These are phyloP conservation scores for Bucorvus abyssinicus DNA, from an alignment of 2,797 vertebrate genomes.

Conservation along the genomic window DNA sequence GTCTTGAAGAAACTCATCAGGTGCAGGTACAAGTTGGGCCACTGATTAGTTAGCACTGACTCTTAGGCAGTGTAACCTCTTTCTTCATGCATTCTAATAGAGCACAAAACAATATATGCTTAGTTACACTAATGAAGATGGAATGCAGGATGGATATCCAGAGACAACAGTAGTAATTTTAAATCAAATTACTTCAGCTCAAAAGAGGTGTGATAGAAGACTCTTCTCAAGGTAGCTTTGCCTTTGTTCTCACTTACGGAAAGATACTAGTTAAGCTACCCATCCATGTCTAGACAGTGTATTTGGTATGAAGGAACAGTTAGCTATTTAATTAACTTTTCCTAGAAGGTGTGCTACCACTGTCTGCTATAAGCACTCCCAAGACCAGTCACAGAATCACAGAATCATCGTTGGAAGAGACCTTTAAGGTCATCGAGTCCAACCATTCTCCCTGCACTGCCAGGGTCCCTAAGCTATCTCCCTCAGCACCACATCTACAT, in stretches of 20 bases:
- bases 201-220: background rate
- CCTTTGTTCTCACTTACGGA: background rate
- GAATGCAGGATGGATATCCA: background rate
- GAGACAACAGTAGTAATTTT: background rate
- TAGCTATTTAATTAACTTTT: background rate
- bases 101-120: background rate
- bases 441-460: no score
- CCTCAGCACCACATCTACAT: no score
- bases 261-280: background rate
- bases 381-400: no score
- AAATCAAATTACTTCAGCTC: background rate
- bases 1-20: background rate
- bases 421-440: no score
- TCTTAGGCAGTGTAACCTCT: background rate
- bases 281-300: background rate
- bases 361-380: background rate
- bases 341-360: background rate
- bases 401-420: no score
- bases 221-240: background rate
- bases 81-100: background rate
- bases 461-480: no score
- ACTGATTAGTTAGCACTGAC: background rate
- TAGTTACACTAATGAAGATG: background rate
- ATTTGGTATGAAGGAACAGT: background rate
- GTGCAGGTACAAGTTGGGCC: background rate